Evolutionary conservation across 2,888 invertebrate genomes (phyloP), one percentile per base, ranked within the genome.

Genomic region (Labia minor): DNA sequence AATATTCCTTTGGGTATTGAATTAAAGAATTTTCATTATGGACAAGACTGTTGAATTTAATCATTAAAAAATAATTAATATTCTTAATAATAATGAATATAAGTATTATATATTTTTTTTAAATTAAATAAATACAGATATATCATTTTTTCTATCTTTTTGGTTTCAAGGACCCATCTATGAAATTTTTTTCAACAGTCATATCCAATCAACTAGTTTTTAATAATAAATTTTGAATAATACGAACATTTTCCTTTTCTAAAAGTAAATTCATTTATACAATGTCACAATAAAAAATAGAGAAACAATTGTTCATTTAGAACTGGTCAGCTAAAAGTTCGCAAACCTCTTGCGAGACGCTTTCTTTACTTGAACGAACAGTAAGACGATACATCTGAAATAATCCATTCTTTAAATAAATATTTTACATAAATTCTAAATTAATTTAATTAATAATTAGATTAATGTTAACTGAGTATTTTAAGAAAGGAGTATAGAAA

Each of bases 311-410:
- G 67, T 64, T 19, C 65, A 69, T 72, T 84, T 90, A 99, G 84
- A 99, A 96, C 82, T 97, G 97, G 81, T 95, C 93, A 76, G 90
- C 88, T 76, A 99, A 83, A 74, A 98, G 85, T 78, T 96, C 89
- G 79, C 95, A 95, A 74, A 99, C 82, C 82, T 92, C 92, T 77
- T 90, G 87, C 68, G 98, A 94, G 72, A 96, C 95, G 70, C 88
- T 83, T 80, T 97, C 97, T 82, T 97, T 96, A 81, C 96, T 98
- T 73, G 96, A 94, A 77, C 98, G 87, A 71, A 99, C 89, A 69
- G 99, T 99, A 77, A 99, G 84, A 77, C 99, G 92, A 82, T 91
- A 99, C 98, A 99, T 97, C 95, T 98, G 84, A 1, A 82, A 80
- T 73, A 71, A 67, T 26, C 8, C 3, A 26, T n/a, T n/a, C n/a